Evolutionary conservation across 2,888 invertebrate species (phyloP).

Genomic region (Drosophila maculinotata): DNA sequence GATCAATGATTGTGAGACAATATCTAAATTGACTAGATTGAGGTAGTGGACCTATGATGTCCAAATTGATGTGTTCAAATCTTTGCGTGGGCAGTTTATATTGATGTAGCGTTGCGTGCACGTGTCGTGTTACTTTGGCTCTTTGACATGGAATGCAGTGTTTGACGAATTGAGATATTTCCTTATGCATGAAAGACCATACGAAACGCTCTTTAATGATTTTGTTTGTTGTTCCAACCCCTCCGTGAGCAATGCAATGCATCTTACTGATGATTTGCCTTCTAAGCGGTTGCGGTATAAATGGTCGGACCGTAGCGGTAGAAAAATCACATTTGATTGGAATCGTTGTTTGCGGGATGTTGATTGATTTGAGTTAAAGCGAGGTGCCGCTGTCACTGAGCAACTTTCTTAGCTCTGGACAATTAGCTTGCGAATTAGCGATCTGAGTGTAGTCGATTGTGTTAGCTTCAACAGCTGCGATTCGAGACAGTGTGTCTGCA

Average conservation of each 20-base stretch:
- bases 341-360: not conserved
- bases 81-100: not conserved
- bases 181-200: not conserved
- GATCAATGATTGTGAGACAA: slow-evolving; percentile 8
- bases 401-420: not conserved
- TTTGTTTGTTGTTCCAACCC: not conserved
- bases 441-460: slow-evolving; percentile 1
- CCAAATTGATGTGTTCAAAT: not conserved
- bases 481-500: slow-evolving; percentile 8
- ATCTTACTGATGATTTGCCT: not conserved
- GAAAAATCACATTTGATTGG: slow-evolving; percentile 4
- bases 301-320: not conserved
- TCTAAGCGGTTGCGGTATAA: not conserved
- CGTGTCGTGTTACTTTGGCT: not conserved
- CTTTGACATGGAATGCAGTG: slow-evolving; percentile 8
- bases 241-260: not conserved
- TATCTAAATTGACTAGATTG: slow-evolving; percentile 4
- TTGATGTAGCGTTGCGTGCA: not conserved
- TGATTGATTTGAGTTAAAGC: not conserved
- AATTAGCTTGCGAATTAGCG: not conserved
- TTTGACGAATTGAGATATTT: not conserved
- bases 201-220: not conserved
- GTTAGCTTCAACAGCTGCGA: not conserved
- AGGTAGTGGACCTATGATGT: slow-evolving; percentile 2
- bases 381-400: not conserved